Evolutionary conservation across 2,797 vertebrate genomes (phyloP).

Genomic region (Danionella dracula): DNA sequence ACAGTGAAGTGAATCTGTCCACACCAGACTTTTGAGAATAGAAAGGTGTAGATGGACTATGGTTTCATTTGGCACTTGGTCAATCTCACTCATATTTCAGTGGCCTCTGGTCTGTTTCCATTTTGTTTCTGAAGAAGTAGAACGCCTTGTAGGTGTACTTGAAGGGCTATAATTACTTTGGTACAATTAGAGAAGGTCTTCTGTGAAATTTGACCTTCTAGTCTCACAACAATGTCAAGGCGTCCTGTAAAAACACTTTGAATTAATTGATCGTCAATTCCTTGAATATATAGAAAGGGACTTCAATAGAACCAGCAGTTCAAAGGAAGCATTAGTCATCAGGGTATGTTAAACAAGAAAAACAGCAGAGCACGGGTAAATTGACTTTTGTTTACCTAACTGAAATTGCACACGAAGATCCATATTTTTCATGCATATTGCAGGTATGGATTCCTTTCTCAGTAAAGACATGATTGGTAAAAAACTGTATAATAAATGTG

Average conservation of each 20-base stretch:
- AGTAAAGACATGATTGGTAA: no score
- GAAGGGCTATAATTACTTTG: neutral
- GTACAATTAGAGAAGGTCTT: neutral
- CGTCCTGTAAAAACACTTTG: neutral
- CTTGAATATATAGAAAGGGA: neutral
- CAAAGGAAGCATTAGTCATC: neutral
- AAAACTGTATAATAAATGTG: no score
- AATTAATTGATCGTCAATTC: neutral
- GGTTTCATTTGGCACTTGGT: neutral
- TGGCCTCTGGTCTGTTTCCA: neutral
- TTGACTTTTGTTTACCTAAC: neutral
- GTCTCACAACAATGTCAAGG: neutral
- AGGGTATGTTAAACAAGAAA: neutral
- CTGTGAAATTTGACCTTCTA: neutral
- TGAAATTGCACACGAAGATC: neutral
- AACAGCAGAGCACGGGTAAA: neutral
- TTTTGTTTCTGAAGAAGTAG: neutral
- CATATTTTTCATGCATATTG: neutral
- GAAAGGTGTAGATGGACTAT: neutral
- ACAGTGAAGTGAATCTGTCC: slow-evolving; percentile 7
- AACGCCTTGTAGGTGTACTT: neutral
- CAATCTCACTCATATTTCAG: neutral
- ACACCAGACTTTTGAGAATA: slow-evolving; percentile 15
- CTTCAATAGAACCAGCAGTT: neutral
- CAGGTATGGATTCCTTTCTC: neutral